Percentiles rank a stretch among this genome's conserved stretches.
Conservation (phyloP, 1,140 invertebrate species). For the Drosophila nikananu region DNA sequence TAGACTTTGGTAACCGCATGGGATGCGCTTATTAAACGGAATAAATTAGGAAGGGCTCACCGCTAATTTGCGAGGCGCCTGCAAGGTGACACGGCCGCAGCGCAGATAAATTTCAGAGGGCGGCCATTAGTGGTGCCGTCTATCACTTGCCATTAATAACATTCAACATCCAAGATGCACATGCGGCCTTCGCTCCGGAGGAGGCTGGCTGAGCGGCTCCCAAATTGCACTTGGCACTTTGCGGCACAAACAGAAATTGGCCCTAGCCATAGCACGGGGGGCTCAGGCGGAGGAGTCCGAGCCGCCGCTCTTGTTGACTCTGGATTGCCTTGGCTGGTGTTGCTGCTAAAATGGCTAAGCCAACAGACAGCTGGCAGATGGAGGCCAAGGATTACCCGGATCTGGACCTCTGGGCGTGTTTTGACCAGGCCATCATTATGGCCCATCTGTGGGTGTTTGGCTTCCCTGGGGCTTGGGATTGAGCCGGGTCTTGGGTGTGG, state of each 20-base stretch:
- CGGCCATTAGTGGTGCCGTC: slow-evolving; percentile 42
- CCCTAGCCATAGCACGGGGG: slow-evolving; percentile 33
- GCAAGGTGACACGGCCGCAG: slow-evolving; percentile 34
- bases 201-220: slow-evolving; percentile 9
- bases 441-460: slow-evolving; percentile 28
- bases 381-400: slow-evolving; percentile 41
- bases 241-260: slow-evolving; percentile 58
- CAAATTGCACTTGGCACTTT: slow-evolving; percentile 66
- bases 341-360: slow-evolving; percentile 52
- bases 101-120: slow-evolving; percentile 53
- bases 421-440: slow-evolving; percentile 49
- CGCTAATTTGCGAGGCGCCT: slow-evolving; percentile 49
- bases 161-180: slow-evolving; percentile 61
- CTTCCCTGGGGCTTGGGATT: neutral
- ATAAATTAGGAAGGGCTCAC: slow-evolving; percentile 43
- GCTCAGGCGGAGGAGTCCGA: slow-evolving; percentile 4
- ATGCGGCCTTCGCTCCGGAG: slow-evolving; percentile 26
- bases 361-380: slow-evolving; percentile 52
- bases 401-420: slow-evolving; percentile 43
- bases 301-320: slow-evolving; percentile 32
- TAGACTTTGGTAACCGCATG: neutral
- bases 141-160: slow-evolving; percentile 76
- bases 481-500: neutral
- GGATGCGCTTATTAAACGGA: slow-evolving; percentile 38
- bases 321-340: slow-evolving; percentile 38